phyloP scores from a whole-genome alignment of 2,797 vertebrate genomes.

The Silurus lanzhouensis region DNA sequence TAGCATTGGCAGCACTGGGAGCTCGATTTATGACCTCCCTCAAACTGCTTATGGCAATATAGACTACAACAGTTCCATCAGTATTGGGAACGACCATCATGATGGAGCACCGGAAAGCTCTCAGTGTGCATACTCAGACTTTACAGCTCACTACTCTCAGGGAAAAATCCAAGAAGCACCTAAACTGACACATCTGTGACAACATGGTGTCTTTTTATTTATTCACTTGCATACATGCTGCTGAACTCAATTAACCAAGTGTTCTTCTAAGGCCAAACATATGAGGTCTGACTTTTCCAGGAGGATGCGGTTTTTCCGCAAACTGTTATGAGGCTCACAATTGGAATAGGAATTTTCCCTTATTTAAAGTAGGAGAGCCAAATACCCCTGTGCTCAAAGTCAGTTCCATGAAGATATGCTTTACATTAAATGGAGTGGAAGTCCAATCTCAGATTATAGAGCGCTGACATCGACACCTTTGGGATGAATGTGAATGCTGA shows the following conservation, averaged over 20 bases:
- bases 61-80: constrained; percentile 92
- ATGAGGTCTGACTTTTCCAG: too few relatives aligned
- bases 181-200: constrained; percentile 97
- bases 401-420: too few relatives aligned
- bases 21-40: constrained; percentile 90
- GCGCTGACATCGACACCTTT: too few relatives aligned
- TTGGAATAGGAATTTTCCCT: too few relatives aligned
- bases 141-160: constrained; percentile 97
- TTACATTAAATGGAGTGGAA: too few relatives aligned
- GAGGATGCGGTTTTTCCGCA: too few relatives aligned
- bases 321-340: too few relatives aligned
- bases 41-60: constrained; percentile 87
- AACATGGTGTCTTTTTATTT: constrained; percentile 36
- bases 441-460: too few relatives aligned
- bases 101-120: constrained; percentile 91
- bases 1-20: constrained; percentile 87
- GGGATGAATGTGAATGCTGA: too few relatives aligned
- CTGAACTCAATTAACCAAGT: neutral
- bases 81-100: constrained; percentile 90
- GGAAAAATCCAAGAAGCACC: constrained; percentile 99
- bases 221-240: constrained; percentile 61
- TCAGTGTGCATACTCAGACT: constrained; percentile 92
- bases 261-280: neutral
- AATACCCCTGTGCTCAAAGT: too few relatives aligned
- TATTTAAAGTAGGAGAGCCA: too few relatives aligned